Conservation (phyloP, 1,140 invertebrate genomes). For the Agrilus planipennis region DNA sequence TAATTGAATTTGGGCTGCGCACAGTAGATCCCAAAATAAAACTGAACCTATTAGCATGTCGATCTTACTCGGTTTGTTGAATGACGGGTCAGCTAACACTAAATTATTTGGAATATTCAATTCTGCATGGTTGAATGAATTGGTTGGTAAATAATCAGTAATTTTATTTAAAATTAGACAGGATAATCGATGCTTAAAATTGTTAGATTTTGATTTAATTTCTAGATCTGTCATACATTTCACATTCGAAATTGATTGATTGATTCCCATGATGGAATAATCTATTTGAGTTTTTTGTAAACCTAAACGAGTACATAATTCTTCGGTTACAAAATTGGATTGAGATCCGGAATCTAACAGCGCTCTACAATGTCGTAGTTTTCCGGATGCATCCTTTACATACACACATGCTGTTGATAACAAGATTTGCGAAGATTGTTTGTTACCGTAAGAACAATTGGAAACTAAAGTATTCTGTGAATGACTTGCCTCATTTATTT, state of each 20-base stretch:
- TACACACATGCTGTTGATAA: conserved; percentile 5
- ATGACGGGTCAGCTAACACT: conserved; percentile 21
- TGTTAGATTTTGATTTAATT: conserved; percentile 1
- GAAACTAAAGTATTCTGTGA: no score
- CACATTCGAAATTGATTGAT: conserved; percentile 1
- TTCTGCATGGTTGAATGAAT: not conserved
- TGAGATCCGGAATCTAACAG: conserved; percentile 7
- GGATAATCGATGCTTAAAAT: not conserved
- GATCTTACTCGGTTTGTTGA: conserved; percentile 16
- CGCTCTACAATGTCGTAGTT: conserved; percentile 1
- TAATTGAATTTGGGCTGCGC: conserved; percentile 7
- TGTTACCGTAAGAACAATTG: no score
- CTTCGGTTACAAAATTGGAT: conserved; percentile 5
- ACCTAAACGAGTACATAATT: conserved; percentile 1
- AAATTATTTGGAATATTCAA: conserved; percentile 8
- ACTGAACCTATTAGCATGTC: conserved; percentile 23
- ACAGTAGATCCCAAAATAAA: conserved; percentile 22
- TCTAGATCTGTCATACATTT: conserved; percentile 1
- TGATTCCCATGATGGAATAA: not conserved
- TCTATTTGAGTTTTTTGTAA: not conserved
- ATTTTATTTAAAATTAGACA: conserved; percentile 7
- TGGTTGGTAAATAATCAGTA: conserved; percentile 2
- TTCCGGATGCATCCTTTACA: not conserved
- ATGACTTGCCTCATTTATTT: no score
- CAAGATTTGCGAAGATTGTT: not conserved